Evolutionary conservation across 2,113 vertebrate genomes (phyloP), one percentile per base, ranked within the genome.

Genomic region (Ammospiza nelsoni): DNA sequence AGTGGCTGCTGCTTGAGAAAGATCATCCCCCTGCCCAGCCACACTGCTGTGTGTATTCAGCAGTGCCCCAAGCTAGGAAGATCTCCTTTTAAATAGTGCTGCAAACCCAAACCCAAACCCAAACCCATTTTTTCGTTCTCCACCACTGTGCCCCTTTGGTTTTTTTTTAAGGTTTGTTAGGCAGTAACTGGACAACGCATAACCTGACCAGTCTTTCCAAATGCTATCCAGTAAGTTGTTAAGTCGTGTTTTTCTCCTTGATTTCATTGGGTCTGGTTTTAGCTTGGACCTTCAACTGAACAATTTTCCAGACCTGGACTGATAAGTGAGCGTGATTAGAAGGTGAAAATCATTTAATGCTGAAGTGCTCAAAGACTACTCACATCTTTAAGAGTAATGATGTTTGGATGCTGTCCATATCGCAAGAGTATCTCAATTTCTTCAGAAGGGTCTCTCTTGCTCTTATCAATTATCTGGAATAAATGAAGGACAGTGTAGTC

Each of bases 391-490:
- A 99, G 98, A 35, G 98, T 99, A 91, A 99, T 98, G 95, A 99
- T 99, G 96, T 99, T 99, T 28, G 99, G 98, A 97, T 99, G 99
- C 91, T 99, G 99, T 90, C 99, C 99, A 9, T 99, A 99, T 95
- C 99, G 90, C 93, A 99, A 96, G 24, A 99, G 98, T 84, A 99
- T 99, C 98, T 99, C 99, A 27, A 99, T 99, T 98, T 99, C 99
- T 90, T 99, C 99, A 33, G 99, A 98, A 14, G 99, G 99, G 96
- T 99, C 99, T 90, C 98, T 98, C 87, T 98, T 99, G 39, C 98
- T 98, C 96, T 98, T 99, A 55, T 99, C 99, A 84, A 99, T 99
- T 88, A 99, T 99, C 99, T 99, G 95, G 55, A 96, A 92, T 18
- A 78, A 94, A 90, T 14, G 59, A 87, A 83, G 87, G 37, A 96